Percentiles rank a stretch among this genome's conserved stretches.
Evolutionary conservation across 2,797 vertebrate species (phyloP).

Genomic region (Lacerta bilineata): DNA sequence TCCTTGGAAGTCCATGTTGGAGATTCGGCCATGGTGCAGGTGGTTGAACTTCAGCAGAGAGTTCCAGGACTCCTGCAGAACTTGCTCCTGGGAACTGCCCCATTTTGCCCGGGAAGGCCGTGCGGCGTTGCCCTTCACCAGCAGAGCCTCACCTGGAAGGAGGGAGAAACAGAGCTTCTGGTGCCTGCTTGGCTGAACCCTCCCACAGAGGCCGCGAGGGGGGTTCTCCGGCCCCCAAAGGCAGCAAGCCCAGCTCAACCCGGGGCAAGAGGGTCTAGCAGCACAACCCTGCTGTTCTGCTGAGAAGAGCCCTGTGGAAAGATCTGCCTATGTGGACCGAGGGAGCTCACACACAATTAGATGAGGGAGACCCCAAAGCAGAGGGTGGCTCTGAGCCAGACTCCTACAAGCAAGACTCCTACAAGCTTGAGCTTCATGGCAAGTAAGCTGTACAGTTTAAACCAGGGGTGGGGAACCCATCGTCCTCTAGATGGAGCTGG

Average conservation of each 20-base stretch:
- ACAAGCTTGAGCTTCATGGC: not conserved
- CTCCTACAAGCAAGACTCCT: not conserved
- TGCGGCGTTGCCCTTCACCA: conserved; percentile 61
- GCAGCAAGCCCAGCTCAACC: too few species aligned
- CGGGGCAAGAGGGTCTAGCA: not conserved
- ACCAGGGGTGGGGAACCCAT: too few species aligned
- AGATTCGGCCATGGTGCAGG: conserved; percentile 92
- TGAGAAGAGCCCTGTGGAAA: not conserved
- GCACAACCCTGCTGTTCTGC: not conserved
- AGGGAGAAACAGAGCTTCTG: conserved; percentile 14
- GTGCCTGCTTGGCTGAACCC: too few species aligned
- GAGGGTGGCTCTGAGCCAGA: not conserved
- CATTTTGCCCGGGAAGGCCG: conserved; percentile 69
- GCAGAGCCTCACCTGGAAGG: conserved; percentile 79
- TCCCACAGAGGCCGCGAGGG: too few species aligned
- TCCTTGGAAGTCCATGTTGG: conserved; percentile 88
- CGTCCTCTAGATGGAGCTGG: too few species aligned
- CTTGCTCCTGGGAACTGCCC: conserved; percentile 85
- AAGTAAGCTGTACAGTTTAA: not conserved
- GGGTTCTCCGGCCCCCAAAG: too few species aligned
- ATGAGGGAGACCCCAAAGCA: not conserved
- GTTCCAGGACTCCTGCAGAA: conserved; percentile 91
- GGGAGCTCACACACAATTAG: not conserved
- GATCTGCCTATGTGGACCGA: not conserved
- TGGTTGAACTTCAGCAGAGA: conserved; percentile 93